Base-by-base conservation (phyloP, 2,797 vertebrate species). In the Dromococcyx pavoninus region DNA sequence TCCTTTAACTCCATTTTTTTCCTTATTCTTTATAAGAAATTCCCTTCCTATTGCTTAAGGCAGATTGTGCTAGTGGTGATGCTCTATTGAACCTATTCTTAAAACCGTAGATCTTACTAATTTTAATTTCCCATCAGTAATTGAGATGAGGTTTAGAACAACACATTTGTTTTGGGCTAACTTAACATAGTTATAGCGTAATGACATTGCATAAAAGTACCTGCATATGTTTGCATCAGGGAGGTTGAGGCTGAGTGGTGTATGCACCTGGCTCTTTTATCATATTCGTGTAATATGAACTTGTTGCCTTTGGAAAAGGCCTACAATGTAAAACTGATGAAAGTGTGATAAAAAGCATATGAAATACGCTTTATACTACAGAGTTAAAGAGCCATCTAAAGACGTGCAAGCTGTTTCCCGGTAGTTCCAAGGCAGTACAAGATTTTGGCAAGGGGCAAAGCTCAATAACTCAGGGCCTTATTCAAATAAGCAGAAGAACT, bases 21-120 rank as follows among this genome's bases (percentile, higher is more conserved):
- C 35, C 79, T 64, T 69, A 61, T 91, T 94, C 43, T 92, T 84
- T 67, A 67, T 79, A 78, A 93, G 41, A 91, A 91, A 64, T 86
- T 73, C 19, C 16, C 21, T 58, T 87, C 35, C 10, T 87, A 6
- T 89, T 96, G 70, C 79, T 73, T 41, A 56, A 56, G 70, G 77
- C 46, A 81, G 74, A 88, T 91, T 76, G 18, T 79, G 17, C 13
- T 83, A 66, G 83, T 91, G 67, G 19, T 86, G 66, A 64, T 77
- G 33, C 37, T 88, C 13, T 65, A 5, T 92, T 93, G 76, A 94
- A 86, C 44, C 51, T 41, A 22, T 57, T 93, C 65, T 70, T 91
- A 74, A 89, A 84, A 75, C 58, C 72, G 22, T 60, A 28, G 81
- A 81, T 84, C 28, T 78, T 6, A 87, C 94, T 91, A 0, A 39